Conservation (phyloP, 2,888 invertebrate genomes). For the Drosophila borealis region DNA sequence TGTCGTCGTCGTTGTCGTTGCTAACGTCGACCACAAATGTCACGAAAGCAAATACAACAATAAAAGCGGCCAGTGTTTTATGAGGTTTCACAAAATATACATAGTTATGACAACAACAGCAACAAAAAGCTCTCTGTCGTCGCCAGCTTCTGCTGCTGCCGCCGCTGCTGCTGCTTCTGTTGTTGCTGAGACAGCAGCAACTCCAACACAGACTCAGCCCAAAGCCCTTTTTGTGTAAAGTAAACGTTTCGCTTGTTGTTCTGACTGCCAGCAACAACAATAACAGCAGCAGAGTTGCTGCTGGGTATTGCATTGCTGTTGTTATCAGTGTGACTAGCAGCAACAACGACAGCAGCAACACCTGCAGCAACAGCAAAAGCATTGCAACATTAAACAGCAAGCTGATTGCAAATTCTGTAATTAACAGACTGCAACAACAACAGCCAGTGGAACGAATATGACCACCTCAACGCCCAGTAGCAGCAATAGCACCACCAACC, state of each 20-base stretch:
- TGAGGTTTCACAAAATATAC: constrained; percentile 60
- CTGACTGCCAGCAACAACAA: constrained; percentile 26
- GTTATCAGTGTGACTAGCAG: constrained; percentile 43
- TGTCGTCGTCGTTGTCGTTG: constrained; percentile 33
- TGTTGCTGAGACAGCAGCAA: constrained; percentile 42
- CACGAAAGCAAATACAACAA: constrained; percentile 51
- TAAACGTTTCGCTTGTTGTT: constrained; percentile 52
- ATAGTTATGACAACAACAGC: constrained; percentile 45
- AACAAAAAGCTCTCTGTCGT: constrained; percentile 40
- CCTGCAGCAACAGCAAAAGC: constrained; percentile 14
- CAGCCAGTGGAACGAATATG: constrained; percentile 56
- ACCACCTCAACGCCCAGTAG: constrained; percentile 69
- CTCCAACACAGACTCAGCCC: constrained; percentile 20
- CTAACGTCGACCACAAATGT: constrained; percentile 48
- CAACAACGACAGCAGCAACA: constrained; percentile 4
- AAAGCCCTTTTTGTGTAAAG: constrained; percentile 22
- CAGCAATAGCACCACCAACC: constrained; percentile 53
- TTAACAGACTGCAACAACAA: constrained; percentile 51
- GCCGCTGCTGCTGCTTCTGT: constrained; percentile 24
- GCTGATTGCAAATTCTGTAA: constrained; percentile 57
- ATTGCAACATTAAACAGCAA: constrained; percentile 55
- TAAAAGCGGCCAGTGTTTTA: constrained; percentile 58
- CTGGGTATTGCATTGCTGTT: constrained; percentile 32
- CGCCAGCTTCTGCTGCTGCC: constrained; percentile 14
- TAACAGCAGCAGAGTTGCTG: constrained; percentile 26